Base-by-base conservation (phyloP, 2,888 invertebrate species). In the Aphidoletes aphidimyza region DNA sequence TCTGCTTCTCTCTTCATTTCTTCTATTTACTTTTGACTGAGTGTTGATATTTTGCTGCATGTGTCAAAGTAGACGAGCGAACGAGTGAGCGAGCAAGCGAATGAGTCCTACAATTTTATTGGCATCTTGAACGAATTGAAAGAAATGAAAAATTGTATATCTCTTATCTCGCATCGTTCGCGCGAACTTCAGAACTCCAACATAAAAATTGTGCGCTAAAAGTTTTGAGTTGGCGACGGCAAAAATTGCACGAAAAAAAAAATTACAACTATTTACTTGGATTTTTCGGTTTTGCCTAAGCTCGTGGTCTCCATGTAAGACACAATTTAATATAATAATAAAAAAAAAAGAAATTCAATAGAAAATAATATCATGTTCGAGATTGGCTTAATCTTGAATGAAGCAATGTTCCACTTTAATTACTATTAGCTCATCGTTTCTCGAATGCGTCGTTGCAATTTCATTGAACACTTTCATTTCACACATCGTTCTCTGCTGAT, bases 101-200 rank as follows among this genome's bases (percentile, higher is more conserved):
- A 17, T 37, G n/a, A 37, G 37, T 22, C n/a, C 36, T 37, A 81
- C 37, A 81, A 81, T 81, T 81, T 81, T 37, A 81, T 81, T 81
- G 81, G 37, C 36, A 81, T 81, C 81, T 37, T n/a, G 37, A 37
- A 81, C 81, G 49, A 49, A 49, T n/a, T n/a, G n/a, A n/a, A 49
- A n/a, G 19, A 69, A 69, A 37, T 1, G n/a, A 81, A 37, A 3
- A 81, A 81, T 78, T 17, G 19, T 37, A 37, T n/a, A 30, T 69
- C 5, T 30, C 69, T 69, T 34, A 69, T 69, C 69, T 26, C 26
- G 17, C 2, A 42, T 9, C 42, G 42, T 42, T 6, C 42, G 14
- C 8, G 6, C 14, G 42, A 69, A 69, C 30, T 54, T 5, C 69
- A 69, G 69, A n/a, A n/a, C n/a, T n/a, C n/a, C n/a, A n/a, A n/a